Conservation (phyloP, 1,140 invertebrate genomes). For the Procambarus clarkii region DNA sequence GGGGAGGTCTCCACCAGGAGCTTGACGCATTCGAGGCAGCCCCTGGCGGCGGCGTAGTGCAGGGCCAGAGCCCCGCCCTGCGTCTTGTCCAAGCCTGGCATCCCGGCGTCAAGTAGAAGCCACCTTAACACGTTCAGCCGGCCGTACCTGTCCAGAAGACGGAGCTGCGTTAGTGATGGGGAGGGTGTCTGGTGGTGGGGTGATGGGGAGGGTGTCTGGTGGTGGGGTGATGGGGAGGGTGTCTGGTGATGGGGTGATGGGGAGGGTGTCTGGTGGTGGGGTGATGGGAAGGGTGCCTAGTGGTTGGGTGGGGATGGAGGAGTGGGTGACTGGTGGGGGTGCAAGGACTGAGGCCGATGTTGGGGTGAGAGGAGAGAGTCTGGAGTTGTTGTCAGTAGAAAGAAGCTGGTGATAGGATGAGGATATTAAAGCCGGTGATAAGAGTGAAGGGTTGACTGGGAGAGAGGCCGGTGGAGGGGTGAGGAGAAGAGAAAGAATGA, state of each 20-base stretch:
- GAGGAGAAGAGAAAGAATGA: neutral
- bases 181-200: neutral
- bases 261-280: neutral
- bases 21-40: constrained; percentile 88
- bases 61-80: constrained; percentile 82
- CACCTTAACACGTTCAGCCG: constrained; percentile 79
- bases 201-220: neutral
- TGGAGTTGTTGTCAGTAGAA: too few species aligned
- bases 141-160: constrained; percentile 76
- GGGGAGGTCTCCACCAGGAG: constrained; percentile 84
- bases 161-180: too few species aligned
- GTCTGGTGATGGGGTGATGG: neutral
- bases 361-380: too few species aligned
- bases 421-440: too few species aligned
- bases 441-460: neutral
- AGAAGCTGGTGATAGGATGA: too few species aligned
- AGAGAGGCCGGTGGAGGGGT: neutral
- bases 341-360: neutral
- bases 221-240: neutral
- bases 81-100: constrained; percentile 78
- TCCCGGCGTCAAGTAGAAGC: constrained; percentile 79
- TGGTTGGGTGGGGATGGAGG: neutral
- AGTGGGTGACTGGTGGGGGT: neutral
- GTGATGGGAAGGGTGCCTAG: neutral
- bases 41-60: constrained; percentile 89